A percentile compares a stretch with the other conserved stretches of the same genome.
These are phyloP conservation scores for Cephus pulcher DNA, from an alignment of 2,888 invertebrate species.

Conservation along the genomic window DNA sequence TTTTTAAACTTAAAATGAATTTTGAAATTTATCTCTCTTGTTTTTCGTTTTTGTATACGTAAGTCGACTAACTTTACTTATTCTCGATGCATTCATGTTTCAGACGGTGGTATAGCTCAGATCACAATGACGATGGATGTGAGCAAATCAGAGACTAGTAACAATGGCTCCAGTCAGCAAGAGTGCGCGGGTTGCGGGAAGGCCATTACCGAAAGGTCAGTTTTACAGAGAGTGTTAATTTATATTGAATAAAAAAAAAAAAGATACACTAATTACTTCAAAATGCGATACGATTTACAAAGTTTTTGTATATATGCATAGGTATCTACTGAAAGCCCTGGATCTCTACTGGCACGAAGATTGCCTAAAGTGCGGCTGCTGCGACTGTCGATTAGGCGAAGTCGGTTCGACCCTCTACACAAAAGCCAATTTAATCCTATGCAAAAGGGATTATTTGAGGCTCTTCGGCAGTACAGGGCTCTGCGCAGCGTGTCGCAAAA, in stretches of 20 bases:
- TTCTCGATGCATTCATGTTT: slow-evolving; percentile 21
- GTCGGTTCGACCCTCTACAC: slow-evolving; percentile 96
- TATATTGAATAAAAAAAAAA: background rate
- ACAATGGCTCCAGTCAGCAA: slow-evolving; percentile 71
- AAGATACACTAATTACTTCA: background rate
- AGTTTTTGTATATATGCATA: slow-evolving; percentile 39
- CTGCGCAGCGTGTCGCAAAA: slow-evolving; percentile 97
- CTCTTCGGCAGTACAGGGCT: slow-evolving; percentile 96
- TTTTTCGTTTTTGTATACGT: no score
- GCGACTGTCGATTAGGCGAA: slow-evolving; percentile 96
- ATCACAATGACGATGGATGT: slow-evolving; percentile 90
- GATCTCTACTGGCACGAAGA: slow-evolving; percentile 98
- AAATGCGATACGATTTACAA: background rate
- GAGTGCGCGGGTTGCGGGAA: slow-evolving; percentile 96
- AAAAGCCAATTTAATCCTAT: slow-evolving; percentile 94
- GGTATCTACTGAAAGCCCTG: slow-evolving; percentile 90
- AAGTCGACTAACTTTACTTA: no score
- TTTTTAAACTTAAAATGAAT: no score
- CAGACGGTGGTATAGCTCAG: slow-evolving; percentile 58
- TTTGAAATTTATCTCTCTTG: no score
- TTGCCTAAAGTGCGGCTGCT: slow-evolving; percentile 96
- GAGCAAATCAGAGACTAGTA: slow-evolving; percentile 78
- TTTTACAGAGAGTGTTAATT: background rate
- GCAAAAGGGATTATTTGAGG: slow-evolving; percentile 96
- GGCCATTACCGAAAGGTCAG: slow-evolving; percentile 84